Evolutionary conservation across 2,113 vertebrate species (phyloP).

Genomic region (Lophochroa leadbeateri): DNA sequence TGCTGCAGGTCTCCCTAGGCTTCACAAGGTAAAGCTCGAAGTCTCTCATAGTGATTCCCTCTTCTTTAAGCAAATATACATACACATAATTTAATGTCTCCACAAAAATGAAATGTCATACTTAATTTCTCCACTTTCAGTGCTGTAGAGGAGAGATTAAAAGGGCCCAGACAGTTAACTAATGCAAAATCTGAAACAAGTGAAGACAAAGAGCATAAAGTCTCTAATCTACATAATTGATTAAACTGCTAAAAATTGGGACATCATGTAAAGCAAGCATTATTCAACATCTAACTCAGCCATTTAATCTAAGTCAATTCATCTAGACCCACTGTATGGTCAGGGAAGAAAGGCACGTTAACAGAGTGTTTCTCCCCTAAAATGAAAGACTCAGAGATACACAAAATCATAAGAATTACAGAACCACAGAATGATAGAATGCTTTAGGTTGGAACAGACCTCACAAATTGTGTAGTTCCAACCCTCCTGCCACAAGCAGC

Average conservation of each 20-base stretch:
- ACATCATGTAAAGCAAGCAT: neutral
- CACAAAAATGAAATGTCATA: neutral
- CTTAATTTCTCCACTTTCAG: neutral
- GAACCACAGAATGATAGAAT: neutral
- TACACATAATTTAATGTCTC: neutral
- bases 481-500: neutral
- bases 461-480: neutral
- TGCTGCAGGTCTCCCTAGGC: neutral
- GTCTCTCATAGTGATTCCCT: neutral
- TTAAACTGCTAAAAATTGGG: neutral
- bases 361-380: neutral
- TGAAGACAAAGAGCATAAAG: neutral
- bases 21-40: neutral
- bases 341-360: neutral
- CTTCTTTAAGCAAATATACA: neutral
- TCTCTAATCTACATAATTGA: neutral
- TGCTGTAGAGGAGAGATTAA: neutral
- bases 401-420: neutral
- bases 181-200: neutral
- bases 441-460: neutral
- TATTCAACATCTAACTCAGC: neutral
- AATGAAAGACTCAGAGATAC: neutral
- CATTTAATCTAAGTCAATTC: neutral
- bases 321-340: neutral
- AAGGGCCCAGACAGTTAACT: neutral